Evolutionary conservation across 2,797 vertebrate genomes (phyloP), one percentile per base, ranked within the genome.

Genomic region (Sitta carolinensis): DNA sequence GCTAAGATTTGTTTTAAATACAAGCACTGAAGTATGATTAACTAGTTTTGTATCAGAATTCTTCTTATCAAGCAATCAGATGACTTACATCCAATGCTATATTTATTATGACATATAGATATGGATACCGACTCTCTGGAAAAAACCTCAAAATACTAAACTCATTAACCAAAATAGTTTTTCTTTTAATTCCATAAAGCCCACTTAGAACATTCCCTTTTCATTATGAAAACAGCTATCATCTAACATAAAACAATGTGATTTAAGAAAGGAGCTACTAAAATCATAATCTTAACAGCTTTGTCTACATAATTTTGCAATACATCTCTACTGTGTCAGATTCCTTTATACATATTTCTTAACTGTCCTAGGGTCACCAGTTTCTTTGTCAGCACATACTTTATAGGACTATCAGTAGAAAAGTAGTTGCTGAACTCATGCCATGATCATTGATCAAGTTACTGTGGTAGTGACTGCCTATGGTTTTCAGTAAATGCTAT

Each of bases 131-230:
- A 68, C 52, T 64, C 23, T 52, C 29, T 72, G 57, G 4, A 82
- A 84, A 91, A 36, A 18, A 3, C 1, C 3, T 84, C 50, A n/a
- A 34, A 74, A 93, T 68, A 72, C 40, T 92, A 82, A 89, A 92
- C 26, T 83, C 75, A 58, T 38, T 87, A 90, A 92, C 51, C 27
- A 87, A 78, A 94, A 94, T 43, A 89, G 61, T 58, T 26, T 84
- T 87, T 87, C 72, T 66, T 36, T 36, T 81, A 87, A 94, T 89
- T 92, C 73, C 62, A 92, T 75, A 91, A 91, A 93, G 51, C 42
- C 50, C 82, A 66, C 68, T 87, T 92, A 92, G 15, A 84, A 36
- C 29, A 68, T 62, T n/a, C 73, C 42, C 61, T 85, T 91, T 84
- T 76, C 40, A 87, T 87, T 83, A 80, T 58, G 75, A 57, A 77